These are phyloP conservation scores for Machimus rusticus DNA, from an alignment of 2,888 invertebrate genomes.

Conservation along the genomic window DNA sequence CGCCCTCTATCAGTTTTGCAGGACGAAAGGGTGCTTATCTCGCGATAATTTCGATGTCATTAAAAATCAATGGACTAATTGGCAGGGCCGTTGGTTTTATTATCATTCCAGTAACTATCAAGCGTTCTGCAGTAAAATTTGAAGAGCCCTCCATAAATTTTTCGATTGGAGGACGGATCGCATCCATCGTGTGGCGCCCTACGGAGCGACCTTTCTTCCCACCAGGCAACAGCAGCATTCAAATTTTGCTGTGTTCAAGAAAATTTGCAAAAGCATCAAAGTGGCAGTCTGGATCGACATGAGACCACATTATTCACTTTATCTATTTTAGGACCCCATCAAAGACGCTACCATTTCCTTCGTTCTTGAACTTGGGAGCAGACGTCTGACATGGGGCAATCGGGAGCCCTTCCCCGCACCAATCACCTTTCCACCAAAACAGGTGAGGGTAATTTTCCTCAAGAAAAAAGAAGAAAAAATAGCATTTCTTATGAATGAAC, in stretches of 20 bases:
- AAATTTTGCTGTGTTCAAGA: neutral
- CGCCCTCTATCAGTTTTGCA: neutral
- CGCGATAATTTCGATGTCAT: neutral
- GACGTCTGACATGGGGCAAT: neutral
- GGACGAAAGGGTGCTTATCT: neutral
- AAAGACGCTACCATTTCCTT: neutral
- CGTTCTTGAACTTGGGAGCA: conserved; percentile 4
- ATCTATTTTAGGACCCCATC: neutral
- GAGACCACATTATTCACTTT: conserved; percentile 20
- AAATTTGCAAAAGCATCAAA: neutral
- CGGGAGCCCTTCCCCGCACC: neutral
- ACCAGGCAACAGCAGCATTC: neutral
- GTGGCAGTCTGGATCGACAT: neutral
- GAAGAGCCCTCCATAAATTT: neutral
- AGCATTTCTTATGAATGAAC: neutral
- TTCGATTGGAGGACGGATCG: neutral
- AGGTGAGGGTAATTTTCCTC: conserved; percentile 6
- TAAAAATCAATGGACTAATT: neutral
- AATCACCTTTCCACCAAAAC: neutral
- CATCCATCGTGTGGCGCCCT: neutral
- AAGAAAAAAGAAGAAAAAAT: no score
- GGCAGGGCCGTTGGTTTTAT: neutral
- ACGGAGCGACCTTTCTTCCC: neutral
- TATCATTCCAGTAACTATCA: neutral
- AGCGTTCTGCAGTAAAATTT: neutral